A percentile compares a stretch with the other conserved stretches of the same genome.
These are phyloP conservation scores for Corythornis leucogaster DNA, from an alignment of 2,797 vertebrate species.

Conservation along the genomic window DNA sequence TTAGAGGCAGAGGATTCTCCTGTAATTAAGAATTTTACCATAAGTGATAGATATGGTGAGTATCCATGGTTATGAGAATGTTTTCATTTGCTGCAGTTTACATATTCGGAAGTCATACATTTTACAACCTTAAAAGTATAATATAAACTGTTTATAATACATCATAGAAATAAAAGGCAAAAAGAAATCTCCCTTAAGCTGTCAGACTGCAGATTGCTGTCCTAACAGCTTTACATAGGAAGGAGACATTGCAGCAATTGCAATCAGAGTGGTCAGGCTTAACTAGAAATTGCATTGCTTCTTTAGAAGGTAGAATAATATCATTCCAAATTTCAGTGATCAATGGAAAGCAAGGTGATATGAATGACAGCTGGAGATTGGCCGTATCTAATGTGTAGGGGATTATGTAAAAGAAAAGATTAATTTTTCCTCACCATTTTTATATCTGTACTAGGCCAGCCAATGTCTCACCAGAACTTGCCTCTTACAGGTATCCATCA, in stretches of 20 bases:
- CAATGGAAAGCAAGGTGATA: neutral
- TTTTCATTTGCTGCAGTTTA: neutral
- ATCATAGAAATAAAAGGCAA: neutral
- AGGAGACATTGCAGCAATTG: neutral
- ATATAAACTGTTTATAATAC: neutral
- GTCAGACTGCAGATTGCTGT: neutral
- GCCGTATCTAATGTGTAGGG: neutral
- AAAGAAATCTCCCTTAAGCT: rapidly evolving
- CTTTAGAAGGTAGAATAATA: neutral
- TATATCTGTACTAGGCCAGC: neutral
- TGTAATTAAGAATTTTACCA: conserved; percentile 46
- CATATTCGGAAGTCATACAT: neutral
- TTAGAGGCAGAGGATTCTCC: conserved; percentile 10
- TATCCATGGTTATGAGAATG: neutral
- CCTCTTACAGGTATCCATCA: neutral
- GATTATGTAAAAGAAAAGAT: neutral
- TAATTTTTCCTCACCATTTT: neutral
- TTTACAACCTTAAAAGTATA: neutral
- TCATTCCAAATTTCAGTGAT: neutral
- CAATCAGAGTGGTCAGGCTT: neutral
- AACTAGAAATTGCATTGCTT: neutral
- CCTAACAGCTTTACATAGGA: neutral
- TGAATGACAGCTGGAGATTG: neutral
- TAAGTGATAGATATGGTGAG: neutral
- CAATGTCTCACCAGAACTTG: neutral